phyloP scores from a whole-genome alignment of 2,797 vertebrate species.

The Acanthurus leucopareius region DNA sequence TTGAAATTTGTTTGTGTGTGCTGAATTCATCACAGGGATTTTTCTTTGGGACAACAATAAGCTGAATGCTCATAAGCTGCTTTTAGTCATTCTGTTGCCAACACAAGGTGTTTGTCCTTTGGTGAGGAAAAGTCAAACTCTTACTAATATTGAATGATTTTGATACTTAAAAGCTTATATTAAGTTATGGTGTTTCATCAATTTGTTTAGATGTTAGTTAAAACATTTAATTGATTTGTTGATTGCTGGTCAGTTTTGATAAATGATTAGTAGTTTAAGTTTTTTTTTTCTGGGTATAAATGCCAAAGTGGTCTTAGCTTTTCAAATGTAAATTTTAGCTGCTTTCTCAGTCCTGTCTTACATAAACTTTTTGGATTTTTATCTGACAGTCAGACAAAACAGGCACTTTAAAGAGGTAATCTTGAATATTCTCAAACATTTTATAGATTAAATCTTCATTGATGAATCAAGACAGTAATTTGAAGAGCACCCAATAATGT shows the following conservation, averaged over 20 bases:
- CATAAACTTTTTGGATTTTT: no score
- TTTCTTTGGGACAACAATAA: constrained; percentile 40
- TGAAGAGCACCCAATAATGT: not conserved
- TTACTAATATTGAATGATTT: constrained; percentile 15
- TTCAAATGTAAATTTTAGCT: not conserved
- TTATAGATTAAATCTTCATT: not conserved
- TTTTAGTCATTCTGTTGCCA: constrained; percentile 23
- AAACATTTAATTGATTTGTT: not conserved
- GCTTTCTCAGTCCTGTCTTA: not conserved
- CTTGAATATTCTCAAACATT: not conserved
- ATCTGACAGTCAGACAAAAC: not conserved
- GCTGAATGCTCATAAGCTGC: constrained; percentile 64
- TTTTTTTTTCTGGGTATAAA: not conserved
- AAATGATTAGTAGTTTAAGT: not conserved
- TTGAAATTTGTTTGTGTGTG: constrained; percentile 58
- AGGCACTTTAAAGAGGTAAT: not conserved
- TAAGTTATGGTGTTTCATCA: not conserved
- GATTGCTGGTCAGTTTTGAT: not conserved
- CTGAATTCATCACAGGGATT: constrained; percentile 37
- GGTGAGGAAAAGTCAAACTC: not conserved
- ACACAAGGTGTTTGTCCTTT: not conserved
- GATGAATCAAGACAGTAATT: not conserved
- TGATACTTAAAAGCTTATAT: not conserved
- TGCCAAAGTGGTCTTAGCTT: not conserved
- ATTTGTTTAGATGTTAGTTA: not conserved